Evolutionary conservation across 2,888 invertebrate genomes (phyloP), one percentile per base, ranked within the genome.

Genomic region (Nomada fucata): DNA sequence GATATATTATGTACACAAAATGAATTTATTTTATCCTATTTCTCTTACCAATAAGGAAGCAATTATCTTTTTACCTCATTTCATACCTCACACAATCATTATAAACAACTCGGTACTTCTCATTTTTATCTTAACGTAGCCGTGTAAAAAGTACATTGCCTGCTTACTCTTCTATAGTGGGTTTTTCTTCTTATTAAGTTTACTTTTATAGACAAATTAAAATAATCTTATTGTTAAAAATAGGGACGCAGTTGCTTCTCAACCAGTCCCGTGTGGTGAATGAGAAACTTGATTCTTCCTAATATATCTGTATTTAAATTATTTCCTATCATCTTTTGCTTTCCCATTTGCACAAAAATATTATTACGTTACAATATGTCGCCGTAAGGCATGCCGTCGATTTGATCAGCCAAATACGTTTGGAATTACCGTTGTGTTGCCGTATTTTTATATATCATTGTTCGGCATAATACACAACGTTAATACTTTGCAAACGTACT

Each of bases 121-220:
- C 79, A 67, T 75, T 84, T 73, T 81, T 67, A 59, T 79, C 77
- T 77, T 82, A 86, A 86, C 86, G 81, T 89, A 86, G 79, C 85
- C 83, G 84, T 89, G 91, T 92, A 92, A 92, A 92, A 92, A 92
- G 91, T 91, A 92, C 90, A 91, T 91, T 92, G 92, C 91, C 91
- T 91, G 89, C 89, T 92, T 91, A 91, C 87, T 86, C 83, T 75
- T 89, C 86, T 90, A 91, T 81, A 86, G 78, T 88, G 87, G 86
- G 76, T 86, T 76, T 85, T 47, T 47, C 47, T 47, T 85, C 82
- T 84, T 78, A 77, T 88, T 89, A 90, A 89, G 88, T 90, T 91
- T 89, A 90, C 82, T 90, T 68, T 82, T 91, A 91, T 90, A 91
- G 88, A 91, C 90, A 91, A 91, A 92, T 92, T 91, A 92, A 92